These are phyloP conservation scores for Spodoptera litura DNA, from an alignment of 1,140 invertebrate genomes.

Conservation along the genomic window DNA sequence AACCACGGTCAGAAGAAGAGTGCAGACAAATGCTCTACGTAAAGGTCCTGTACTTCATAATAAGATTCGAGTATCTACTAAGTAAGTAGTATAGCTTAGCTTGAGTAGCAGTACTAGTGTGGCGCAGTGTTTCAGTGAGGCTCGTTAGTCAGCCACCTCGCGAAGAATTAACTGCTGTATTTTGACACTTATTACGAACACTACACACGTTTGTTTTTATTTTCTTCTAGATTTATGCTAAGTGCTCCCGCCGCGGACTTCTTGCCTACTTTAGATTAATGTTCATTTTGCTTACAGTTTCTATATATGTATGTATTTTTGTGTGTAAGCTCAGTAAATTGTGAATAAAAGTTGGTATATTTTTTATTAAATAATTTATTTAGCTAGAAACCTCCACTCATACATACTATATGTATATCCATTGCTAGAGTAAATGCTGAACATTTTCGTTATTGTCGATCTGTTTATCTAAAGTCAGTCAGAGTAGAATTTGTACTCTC, in stretches of 20 bases:
- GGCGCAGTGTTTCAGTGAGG: slow-evolving; percentile 62
- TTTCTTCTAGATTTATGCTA: slow-evolving; percentile 44
- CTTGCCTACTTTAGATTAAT: slow-evolving; percentile 40
- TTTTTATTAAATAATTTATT: no score
- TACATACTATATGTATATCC: no score
- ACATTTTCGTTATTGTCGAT: no score
- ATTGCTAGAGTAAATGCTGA: no score
- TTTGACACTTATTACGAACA: slow-evolving; percentile 75
- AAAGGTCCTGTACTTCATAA: no score
- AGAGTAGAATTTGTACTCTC: no score
- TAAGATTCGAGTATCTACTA: no score
- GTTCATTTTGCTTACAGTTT: slow-evolving; percentile 6
- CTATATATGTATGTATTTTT: not conserved
- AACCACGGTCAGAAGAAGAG: no score
- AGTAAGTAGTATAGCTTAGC: slow-evolving; percentile 41
- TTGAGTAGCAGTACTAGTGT: slow-evolving; percentile 26
- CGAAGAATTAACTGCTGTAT: slow-evolving; percentile 73
- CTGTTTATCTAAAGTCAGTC: no score
- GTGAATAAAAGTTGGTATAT: no score
- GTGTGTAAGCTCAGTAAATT: not conserved
- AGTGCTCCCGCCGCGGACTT: slow-evolving; percentile 14
- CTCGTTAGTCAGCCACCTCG: slow-evolving; percentile 76
- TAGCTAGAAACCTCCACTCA: no score
- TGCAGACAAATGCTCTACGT: no score
- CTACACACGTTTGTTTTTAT: slow-evolving; percentile 43